These are phyloP conservation scores for Ellobius talpinus DNA, from an alignment of 2,113 vertebrate species.

Conservation along the genomic window DNA sequence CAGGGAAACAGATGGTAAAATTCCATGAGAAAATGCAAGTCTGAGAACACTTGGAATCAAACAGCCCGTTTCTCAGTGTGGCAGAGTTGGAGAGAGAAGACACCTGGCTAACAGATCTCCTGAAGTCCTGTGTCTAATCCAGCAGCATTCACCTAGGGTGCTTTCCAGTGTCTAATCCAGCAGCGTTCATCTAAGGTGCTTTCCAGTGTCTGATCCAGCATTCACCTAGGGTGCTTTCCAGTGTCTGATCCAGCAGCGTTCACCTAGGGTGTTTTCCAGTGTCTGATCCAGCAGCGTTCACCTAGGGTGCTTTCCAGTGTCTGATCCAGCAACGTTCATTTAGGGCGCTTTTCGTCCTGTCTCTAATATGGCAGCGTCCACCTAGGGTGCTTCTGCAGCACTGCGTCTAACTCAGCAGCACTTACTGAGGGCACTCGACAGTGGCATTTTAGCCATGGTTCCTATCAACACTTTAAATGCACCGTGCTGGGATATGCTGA, in stretches of 20 bases:
- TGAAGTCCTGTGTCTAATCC: not conserved
- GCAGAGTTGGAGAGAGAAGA: not conserved
- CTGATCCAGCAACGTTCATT: not conserved
- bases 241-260: too few species aligned
- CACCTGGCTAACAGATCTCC: not conserved
- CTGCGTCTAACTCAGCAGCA: not conserved
- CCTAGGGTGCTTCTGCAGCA: not conserved
- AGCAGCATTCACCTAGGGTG: too few species aligned
- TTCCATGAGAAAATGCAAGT: not conserved
- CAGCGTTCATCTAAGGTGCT: too few species aligned
- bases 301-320: too few species aligned
- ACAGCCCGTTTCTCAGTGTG: not conserved
- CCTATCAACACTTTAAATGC: not conserved
- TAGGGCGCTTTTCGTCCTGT: too few species aligned
- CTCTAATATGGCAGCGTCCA: not conserved
- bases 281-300: too few species aligned
- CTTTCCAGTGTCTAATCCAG: too few species aligned
- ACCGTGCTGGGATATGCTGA: rapidly evolving
- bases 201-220: too few species aligned
- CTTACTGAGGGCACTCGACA: not conserved
- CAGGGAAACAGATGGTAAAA: not conserved
- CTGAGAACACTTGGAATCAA: not conserved
- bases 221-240: too few species aligned
- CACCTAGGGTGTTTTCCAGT: too few species aligned
- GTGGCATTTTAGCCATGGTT: too few species aligned